phyloP scores from a whole-genome alignment of 2,888 invertebrate species.

The Acanthosepion esculentum region DNA sequence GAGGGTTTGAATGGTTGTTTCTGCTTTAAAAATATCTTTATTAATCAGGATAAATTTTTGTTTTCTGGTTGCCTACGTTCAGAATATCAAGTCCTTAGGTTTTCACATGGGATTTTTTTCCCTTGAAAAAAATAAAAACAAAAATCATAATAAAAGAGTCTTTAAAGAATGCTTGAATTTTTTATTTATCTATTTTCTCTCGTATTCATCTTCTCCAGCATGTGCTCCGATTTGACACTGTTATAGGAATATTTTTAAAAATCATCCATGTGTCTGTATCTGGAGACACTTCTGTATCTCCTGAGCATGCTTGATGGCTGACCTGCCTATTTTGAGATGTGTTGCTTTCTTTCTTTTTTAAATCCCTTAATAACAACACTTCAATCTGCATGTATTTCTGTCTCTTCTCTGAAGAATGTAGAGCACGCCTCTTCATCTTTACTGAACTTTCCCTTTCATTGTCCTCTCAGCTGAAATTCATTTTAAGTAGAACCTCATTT shows the following conservation, averaged over 20 bases:
- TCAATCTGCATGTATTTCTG: neutral
- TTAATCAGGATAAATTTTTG: neutral
- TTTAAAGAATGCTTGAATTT: neutral
- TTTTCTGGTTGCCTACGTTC: neutral
- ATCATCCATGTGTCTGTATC: neutral
- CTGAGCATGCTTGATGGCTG: neutral
- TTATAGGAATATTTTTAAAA: neutral
- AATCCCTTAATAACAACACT: neutral
- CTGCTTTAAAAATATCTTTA: neutral
- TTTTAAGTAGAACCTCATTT: neutral
- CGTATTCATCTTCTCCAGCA: neutral
- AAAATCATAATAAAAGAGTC: no score
- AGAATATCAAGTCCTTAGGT: neutral
- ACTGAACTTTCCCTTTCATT: neutral
- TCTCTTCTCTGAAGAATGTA: neutral
- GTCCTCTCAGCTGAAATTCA: neutral
- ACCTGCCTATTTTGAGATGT: neutral
- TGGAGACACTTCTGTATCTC: neutral
- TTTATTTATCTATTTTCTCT: neutral
- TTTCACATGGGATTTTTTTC: neutral
- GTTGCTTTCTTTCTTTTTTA: neutral
- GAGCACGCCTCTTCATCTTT: neutral
- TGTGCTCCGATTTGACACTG: neutral
- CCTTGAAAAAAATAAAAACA: neutral
- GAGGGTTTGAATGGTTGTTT: neutral